Base-by-base conservation (phyloP, 2,113 vertebrate genomes). In the Brachirus orientalis region DNA sequence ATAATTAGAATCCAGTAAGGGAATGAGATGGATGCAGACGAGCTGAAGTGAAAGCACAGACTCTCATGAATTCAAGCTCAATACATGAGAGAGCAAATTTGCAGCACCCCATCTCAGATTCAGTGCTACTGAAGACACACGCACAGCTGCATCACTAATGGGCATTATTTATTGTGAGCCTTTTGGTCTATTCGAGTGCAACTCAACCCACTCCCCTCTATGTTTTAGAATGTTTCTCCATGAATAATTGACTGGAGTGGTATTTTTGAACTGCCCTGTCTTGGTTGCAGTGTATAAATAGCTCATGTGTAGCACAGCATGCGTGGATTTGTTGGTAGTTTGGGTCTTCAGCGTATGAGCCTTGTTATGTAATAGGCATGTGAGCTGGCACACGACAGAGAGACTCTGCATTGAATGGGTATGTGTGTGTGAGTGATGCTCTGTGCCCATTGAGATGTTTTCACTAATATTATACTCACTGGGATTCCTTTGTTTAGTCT, bases 361-460 rank as follows among this genome's bases (percentile, higher is more conserved):
- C 59, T 48, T 83, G 81, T 94, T 93, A 93, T 91, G 90, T 92
- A 93, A 94, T 77, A 85, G 82, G 82, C 90, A 91, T 91, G 92
- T 93, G 91, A 92, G 88, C 75, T 85, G 86, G 83, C 80, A 83
- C 83, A 80, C 75, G 14, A 55, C 83, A 77, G 61, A 62, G 79
- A 86, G 79, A 90, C 76, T 73, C 83, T 82, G 85, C 88, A 79
- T 83, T 88, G 84, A 86, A 78, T 86, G 88, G 56, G 40, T 43
- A 12, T 14, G 40, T 43, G 40, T 28, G 28, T 28, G 28, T 28
- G 28, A 28, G 60, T 55, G 75, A 80, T 28, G 68, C 83, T 83
- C 80, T 73, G 82, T 64, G 68, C 72, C 72, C 90, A 88, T 88
- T 90, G 72, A 89, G 77, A 43, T 61, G 69, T 79, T 84, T 86